Evolutionary conservation across 2,797 vertebrate species (phyloP).

Genomic region (Coranthus polyacanthus): DNA sequence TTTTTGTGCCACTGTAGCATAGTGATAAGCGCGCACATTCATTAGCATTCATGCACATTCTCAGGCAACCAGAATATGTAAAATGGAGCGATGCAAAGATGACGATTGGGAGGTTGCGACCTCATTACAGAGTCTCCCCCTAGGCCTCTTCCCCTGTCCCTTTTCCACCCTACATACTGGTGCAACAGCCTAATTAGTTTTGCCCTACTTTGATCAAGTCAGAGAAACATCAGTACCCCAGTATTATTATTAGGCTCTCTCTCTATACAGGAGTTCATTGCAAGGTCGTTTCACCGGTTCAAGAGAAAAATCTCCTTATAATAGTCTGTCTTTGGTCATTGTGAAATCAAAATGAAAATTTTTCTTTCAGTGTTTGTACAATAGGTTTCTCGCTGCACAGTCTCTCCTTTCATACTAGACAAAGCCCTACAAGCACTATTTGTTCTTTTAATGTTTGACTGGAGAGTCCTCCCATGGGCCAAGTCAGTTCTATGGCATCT

Average conservation of each 20-base stretch:
- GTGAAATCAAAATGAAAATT: not conserved
- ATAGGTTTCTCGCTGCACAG: not conserved
- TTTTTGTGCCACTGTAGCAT: constrained; percentile 1
- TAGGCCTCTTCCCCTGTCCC: constrained; percentile 78
- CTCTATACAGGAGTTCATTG: not conserved
- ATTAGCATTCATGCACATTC: constrained; percentile 31
- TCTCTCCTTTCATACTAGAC: constrained; percentile 24
- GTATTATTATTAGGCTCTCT: constrained; percentile 52
- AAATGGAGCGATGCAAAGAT: constrained; percentile 73
- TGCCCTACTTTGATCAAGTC: constrained; percentile 83
- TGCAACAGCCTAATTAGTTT: constrained; percentile 86
- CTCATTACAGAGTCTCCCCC: constrained; percentile 81
- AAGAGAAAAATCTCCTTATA: constrained; percentile 2
- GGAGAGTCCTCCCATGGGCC: constrained; percentile 49
- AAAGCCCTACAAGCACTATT: constrained; percentile 59
- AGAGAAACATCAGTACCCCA: constrained; percentile 55
- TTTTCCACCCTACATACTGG: constrained; percentile 71
- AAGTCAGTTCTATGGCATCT: constrained; percentile 72
- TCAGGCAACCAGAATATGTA: constrained; percentile 57
- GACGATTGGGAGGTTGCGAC: constrained; percentile 77
- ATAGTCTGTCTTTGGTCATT: not conserved
- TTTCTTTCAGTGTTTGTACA: constrained; percentile 5
- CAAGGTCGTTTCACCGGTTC: constrained; percentile 2
- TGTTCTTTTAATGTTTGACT: constrained; percentile 69
- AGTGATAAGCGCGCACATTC: constrained; percentile 24